Conservation (phyloP, 2,113 vertebrate species). For the Andinoacara biseriatus region DNA sequence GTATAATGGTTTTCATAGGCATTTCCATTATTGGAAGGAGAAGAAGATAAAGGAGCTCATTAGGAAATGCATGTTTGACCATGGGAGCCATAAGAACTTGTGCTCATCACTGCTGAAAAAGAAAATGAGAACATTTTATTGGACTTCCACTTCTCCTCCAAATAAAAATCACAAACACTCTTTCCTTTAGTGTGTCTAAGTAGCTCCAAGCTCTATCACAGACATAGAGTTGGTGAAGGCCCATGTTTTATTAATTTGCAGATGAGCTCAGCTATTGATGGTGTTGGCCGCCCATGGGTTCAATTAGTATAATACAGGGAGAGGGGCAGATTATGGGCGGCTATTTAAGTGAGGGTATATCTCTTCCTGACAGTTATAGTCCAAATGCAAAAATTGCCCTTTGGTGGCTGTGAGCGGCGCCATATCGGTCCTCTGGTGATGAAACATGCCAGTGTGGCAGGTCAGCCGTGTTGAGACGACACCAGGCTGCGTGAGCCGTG, state of each 20-base stretch:
- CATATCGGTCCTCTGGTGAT: conserved; percentile 63
- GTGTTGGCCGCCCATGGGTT: conserved; percentile 78
- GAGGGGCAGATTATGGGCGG: conserved; percentile 80
- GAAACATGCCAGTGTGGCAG: conserved; percentile 65
- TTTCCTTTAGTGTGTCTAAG: conserved; percentile 76
- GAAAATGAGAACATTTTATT: conserved; percentile 68
- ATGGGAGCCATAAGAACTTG: conserved; percentile 52
- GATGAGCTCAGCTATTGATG: conserved; percentile 83
- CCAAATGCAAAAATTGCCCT: conserved; percentile 81
- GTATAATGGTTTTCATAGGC: conserved; percentile 59
- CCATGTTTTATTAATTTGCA: conserved; percentile 84
- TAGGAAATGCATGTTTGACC: conserved; percentile 39
- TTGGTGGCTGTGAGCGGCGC: conserved; percentile 68
- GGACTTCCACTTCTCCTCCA: conserved; percentile 75
- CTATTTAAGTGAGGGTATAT: conserved; percentile 80
- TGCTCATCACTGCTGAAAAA: conserved; percentile 40
- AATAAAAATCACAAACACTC: conserved; percentile 69
- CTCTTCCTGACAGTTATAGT: conserved; percentile 84
- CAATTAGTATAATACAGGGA: conserved; percentile 84
- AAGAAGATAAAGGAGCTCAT: conserved; percentile 24
- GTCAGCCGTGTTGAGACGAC: conserved; percentile 50
- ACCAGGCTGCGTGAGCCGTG: conserved; percentile 55
- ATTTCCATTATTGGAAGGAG: conserved; percentile 42
- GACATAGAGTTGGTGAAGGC: conserved; percentile 70
- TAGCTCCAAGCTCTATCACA: conserved; percentile 77